Conservation (phyloP, 1,140 invertebrate genomes). For the Diploscapter pachys region DNA sequence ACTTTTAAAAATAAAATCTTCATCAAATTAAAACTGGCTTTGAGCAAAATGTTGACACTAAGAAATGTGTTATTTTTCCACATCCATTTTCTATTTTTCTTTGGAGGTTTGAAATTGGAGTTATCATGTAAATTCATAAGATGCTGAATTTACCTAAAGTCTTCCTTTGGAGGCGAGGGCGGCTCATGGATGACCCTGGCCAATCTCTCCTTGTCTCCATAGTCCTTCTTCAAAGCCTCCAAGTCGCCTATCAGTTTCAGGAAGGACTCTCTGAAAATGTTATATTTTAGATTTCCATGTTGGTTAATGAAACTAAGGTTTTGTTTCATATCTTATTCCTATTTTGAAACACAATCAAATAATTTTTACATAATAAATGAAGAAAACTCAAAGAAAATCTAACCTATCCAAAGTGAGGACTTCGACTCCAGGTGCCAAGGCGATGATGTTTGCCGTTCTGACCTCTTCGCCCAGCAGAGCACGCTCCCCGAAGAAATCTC, state of each 20-base stretch:
- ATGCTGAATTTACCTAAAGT: too few relatives aligned
- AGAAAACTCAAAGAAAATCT: neutral
- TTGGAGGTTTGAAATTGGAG: too few relatives aligned
- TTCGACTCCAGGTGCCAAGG: slow-evolving; percentile 87
- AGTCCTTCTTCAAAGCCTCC: slow-evolving; percentile 62
- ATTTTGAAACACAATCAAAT: neutral
- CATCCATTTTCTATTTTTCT: too few relatives aligned
- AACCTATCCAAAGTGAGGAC: slow-evolving; percentile 86
- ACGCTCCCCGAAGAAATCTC: slow-evolving; percentile 60
- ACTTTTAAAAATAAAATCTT: too few relatives aligned
- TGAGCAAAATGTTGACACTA: too few relatives aligned
- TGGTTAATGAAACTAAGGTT: too few relatives aligned
- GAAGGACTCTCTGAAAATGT: slow-evolving; percentile 66
- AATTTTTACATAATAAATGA: neutral
- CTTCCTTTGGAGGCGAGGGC: slow-evolving; percentile 12
- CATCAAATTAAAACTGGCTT: too few relatives aligned
- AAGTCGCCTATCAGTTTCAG: slow-evolving; percentile 62
- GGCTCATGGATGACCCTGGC: slow-evolving; percentile 38
- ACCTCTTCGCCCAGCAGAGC: slow-evolving; percentile 72
- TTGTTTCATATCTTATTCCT: neutral
- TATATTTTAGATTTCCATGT: too few relatives aligned
- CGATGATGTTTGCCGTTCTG: slow-evolving; percentile 94
- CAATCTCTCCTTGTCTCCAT: slow-evolving; percentile 61
- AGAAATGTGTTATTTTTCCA: too few relatives aligned
- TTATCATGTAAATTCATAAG: too few relatives aligned